Evolutionary conservation across 2,797 vertebrate genomes (phyloP).

Genomic region (Catostomus latipinnis): DNA sequence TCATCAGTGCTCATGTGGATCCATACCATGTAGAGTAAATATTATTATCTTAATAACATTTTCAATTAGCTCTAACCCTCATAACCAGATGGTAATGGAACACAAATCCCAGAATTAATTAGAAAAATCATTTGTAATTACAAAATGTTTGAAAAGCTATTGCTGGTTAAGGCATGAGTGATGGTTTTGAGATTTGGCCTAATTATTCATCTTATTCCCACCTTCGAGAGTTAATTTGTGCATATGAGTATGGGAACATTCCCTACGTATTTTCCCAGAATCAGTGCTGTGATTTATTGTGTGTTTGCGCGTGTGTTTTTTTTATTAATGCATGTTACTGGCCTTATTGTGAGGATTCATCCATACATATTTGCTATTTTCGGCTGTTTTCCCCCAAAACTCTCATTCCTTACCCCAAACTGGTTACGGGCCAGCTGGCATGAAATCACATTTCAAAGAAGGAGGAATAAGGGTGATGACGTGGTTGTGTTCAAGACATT

Average conservation of each 20-base stretch:
- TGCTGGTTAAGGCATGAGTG: constrained; percentile 61
- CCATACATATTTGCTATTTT: background rate
- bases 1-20: constrained; percentile 59
- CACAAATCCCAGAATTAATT: constrained; percentile 70
- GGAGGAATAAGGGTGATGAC: too few species aligned
- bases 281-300: constrained; percentile 22
- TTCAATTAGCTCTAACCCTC: constrained; percentile 73
- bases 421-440: too few species aligned
- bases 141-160: constrained; percentile 65
- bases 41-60: constrained; percentile 78
- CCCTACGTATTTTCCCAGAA: background rate
- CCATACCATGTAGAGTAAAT: constrained; percentile 71
- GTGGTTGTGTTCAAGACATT: too few species aligned
- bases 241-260: constrained; percentile 20
- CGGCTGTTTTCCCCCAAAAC: too few species aligned
- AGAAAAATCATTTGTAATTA: constrained; percentile 72
- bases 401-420: too few species aligned
- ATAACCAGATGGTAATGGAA: constrained; percentile 72
- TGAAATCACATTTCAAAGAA: too few species aligned
- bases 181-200: constrained; percentile 57
- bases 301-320: constrained; percentile 32
- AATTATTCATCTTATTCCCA: constrained; percentile 54
- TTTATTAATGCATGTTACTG: too few species aligned
- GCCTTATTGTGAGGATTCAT: too few species aligned
- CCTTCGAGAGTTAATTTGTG: constrained; percentile 39